A percentile compares a stretch with the other conserved stretches of the same genome.
These are phyloP conservation scores for Tamias sibiricus DNA, from an alignment of 2,113 vertebrate genomes.

Conservation along the genomic window DNA sequence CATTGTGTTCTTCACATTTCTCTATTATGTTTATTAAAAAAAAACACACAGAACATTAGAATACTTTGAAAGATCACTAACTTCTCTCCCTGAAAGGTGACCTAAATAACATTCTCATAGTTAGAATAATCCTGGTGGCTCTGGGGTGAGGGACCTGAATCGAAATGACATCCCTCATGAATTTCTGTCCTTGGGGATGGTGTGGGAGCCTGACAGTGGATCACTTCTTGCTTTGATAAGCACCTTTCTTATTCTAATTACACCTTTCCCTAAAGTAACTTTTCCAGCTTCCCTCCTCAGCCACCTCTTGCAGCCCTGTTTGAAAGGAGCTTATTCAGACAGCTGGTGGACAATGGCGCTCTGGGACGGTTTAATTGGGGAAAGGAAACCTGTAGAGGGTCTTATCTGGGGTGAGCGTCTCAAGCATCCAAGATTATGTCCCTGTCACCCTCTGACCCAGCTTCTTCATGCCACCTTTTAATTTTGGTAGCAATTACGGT, in stretches of 20 bases:
- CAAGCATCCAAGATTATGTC: constrained; percentile 91
- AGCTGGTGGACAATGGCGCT: constrained; percentile 88
- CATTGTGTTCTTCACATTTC: neutral
- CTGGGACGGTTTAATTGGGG: constrained; percentile 86
- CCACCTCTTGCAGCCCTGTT: constrained; percentile 74
- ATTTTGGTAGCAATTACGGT: constrained; percentile 93
- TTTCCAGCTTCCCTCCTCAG: constrained; percentile 77
- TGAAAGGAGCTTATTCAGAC: constrained; percentile 85
- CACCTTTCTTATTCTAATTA: constrained; percentile 84
- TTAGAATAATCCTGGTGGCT: neutral
- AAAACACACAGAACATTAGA: neutral
- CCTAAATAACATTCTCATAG: constrained; percentile 3
- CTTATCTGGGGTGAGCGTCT: constrained; percentile 88
- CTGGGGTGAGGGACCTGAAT: neutral
- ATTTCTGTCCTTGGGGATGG: constrained; percentile 20
- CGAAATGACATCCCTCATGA: constrained; percentile 39
- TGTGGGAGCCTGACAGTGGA: constrained; percentile 30
- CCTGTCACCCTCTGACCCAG: constrained; percentile 90
- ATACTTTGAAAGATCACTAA: constrained; percentile 22
- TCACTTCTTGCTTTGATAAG: constrained; percentile 73
- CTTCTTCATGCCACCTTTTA: constrained; percentile 90
- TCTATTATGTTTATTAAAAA: neutral
- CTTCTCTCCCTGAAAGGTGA: neutral
- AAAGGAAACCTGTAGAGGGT: constrained; percentile 88
- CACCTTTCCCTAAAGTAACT: constrained; percentile 81